Evolutionary conservation across 2,113 vertebrate species (phyloP).

Genomic region (Psittacula cyanocephala): DNA sequence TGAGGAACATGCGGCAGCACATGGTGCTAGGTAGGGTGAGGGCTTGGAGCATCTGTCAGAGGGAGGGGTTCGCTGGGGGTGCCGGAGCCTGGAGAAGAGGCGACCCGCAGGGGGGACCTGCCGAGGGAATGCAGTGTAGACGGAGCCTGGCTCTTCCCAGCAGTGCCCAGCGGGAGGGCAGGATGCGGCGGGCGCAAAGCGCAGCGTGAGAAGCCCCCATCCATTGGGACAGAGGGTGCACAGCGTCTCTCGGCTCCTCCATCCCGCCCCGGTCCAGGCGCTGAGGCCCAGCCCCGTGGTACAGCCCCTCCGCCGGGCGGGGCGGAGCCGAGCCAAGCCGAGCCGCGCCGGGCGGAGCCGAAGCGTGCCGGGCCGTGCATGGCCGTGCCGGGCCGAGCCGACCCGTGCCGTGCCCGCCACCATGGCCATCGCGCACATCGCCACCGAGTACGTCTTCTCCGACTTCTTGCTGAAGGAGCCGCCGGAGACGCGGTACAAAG

Average conservation of each 20-base stretch:
- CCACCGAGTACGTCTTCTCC: conserved; percentile 94
- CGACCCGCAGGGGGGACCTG: too few relatives aligned
- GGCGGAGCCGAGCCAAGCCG: not conserved
- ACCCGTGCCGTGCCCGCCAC: not conserved
- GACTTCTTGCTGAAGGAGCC: conserved; percentile 94
- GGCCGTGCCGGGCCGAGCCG: not conserved
- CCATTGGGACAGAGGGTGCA: too few relatives aligned
- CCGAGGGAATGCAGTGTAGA: fast-evolving
- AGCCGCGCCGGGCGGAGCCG: not conserved
- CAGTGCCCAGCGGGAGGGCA: fast-evolving
- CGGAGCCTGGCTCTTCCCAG: not conserved
- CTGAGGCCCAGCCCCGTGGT: too few relatives aligned
- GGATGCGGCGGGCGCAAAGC: not conserved
- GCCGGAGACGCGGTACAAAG: conserved; percentile 85
- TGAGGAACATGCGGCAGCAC: not conserved
- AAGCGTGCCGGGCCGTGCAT: not conserved
- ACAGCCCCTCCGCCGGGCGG: not conserved
- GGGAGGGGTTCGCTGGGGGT: not conserved
- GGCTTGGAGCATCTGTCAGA: not conserved
- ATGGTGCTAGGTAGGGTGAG: not conserved
- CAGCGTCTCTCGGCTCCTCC: not conserved
- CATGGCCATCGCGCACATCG: conserved; percentile 94
- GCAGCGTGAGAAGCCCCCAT: not conserved
- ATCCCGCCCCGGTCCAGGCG: not conserved
- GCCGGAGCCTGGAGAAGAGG: not conserved